Evolutionary conservation across 2,888 invertebrate genomes (phyloP).

Genomic region (Erebia palarica): DNA sequence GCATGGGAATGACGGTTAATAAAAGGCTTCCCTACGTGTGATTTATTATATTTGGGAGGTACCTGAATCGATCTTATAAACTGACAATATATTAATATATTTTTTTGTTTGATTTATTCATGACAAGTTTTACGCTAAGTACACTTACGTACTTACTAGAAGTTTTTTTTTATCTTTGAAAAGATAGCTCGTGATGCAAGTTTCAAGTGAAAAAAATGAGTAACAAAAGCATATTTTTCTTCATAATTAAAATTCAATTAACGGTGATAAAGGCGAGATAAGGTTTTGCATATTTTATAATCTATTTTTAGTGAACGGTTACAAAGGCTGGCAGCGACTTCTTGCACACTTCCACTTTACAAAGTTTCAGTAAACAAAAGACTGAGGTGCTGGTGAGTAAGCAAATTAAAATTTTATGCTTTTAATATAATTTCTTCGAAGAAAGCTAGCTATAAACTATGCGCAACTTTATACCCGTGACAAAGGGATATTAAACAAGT

Average conservation of each 20-base stretch:
- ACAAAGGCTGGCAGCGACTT: conserved; percentile 36
- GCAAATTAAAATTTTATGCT: conserved; percentile 47
- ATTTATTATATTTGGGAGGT: conserved; percentile 35
- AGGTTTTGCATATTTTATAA: conserved; percentile 32
- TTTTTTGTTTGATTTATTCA: not conserved
- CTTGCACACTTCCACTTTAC: conserved; percentile 37
- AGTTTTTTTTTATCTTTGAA: too few species aligned
- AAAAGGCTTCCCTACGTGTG: conserved; percentile 38
- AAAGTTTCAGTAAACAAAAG: conserved; percentile 45
- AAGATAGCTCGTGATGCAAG: too few species aligned
- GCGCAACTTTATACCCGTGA: conserved; percentile 39
- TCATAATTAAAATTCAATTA: not conserved
- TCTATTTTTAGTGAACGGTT: conserved; percentile 7
- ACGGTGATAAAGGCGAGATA: conserved; percentile 5
- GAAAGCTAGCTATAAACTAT: conserved; percentile 43
- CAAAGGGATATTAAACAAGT: conserved; percentile 28
- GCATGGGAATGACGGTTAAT: conserved; percentile 40
- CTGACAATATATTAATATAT: conserved; percentile 19
- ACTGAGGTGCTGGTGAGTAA: conserved; percentile 44
- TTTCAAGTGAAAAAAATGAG: not conserved
- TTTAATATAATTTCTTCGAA: conserved; percentile 43
- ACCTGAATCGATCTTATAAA: conserved; percentile 30
- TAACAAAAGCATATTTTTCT: not conserved
- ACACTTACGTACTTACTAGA: too few species aligned
- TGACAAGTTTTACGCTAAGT: not conserved